Evolutionary conservation across 2,113 vertebrate genomes (phyloP).

Genomic region (Oenanthe melanoleuca): DNA sequence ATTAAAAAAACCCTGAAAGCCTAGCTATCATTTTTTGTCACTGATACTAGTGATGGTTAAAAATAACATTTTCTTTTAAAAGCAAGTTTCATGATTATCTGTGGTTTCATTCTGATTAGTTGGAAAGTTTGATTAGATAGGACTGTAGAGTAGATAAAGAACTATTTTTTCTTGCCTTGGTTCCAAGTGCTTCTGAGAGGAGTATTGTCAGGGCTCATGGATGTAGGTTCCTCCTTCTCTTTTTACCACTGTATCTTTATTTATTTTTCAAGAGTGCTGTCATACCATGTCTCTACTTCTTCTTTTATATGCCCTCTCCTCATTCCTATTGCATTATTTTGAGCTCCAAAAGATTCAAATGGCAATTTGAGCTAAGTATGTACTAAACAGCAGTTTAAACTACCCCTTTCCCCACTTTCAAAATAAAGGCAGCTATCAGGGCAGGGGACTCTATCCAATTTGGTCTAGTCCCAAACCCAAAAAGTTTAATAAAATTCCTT

Average conservation of each 20-base stretch:
- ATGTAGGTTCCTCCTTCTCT: not conserved
- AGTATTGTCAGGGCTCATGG: not conserved
- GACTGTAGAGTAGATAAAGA: not conserved
- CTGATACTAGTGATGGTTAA: not conserved
- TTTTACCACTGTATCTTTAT: not conserved
- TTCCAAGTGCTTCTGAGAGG: not conserved
- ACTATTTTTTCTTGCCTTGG: not conserved
- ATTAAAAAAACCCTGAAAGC: not conserved
- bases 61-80: not conserved
- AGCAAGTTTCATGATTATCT: not conserved
- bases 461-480: not conserved
- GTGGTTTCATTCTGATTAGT: constrained; percentile 35
- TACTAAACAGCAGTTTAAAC: not conserved
- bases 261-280: not conserved
- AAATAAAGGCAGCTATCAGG: not conserved
- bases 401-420: constrained; percentile 18
- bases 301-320: not conserved
- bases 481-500: not conserved
- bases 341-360: not conserved
- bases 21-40: not conserved
- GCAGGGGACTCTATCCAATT: not conserved
- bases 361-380: not conserved
- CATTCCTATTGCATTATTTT: not conserved
- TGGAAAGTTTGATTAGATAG: constrained; percentile 37
- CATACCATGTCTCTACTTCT: accelerated